Evolutionary conservation across 2,888 invertebrate genomes (phyloP).

Genomic region (Spilosoma lubricipeda): DNA sequence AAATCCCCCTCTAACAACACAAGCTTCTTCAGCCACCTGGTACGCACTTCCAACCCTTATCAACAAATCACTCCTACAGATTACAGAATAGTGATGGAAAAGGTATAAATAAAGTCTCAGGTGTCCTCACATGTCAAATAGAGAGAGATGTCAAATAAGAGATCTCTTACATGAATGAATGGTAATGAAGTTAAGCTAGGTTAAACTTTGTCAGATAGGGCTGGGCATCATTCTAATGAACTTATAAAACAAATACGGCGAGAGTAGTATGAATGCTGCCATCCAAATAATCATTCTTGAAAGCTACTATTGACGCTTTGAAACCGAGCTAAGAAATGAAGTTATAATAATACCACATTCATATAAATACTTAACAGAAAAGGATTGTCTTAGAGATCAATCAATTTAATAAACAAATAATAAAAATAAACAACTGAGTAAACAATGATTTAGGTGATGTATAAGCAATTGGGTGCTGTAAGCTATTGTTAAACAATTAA

Average conservation of each 20-base stretch:
- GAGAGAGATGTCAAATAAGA: no score
- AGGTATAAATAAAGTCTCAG: no score
- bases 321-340: not conserved
- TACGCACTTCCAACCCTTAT: no score
- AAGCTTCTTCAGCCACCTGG: no score
- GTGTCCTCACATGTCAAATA: no score
- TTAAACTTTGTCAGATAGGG: no score
- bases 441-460: not conserved
- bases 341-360: not conserved
- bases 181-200: no score
- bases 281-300: not conserved
- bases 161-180: no score
- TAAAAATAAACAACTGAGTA: not conserved
- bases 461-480: not conserved
- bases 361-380: not conserved
- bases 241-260: not conserved
- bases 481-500: not conserved
- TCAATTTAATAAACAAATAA: not conserved
- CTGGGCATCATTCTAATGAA: not conserved
- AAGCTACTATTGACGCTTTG: not conserved
- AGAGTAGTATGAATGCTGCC: not conserved
- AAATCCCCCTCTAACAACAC: not conserved
- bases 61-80: no score
- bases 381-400: not conserved
- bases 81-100: no score